Evolutionary conservation across 2,888 invertebrate species (phyloP), one percentile per base, ranked within the genome.

Genomic region (Torymus auratus): DNA sequence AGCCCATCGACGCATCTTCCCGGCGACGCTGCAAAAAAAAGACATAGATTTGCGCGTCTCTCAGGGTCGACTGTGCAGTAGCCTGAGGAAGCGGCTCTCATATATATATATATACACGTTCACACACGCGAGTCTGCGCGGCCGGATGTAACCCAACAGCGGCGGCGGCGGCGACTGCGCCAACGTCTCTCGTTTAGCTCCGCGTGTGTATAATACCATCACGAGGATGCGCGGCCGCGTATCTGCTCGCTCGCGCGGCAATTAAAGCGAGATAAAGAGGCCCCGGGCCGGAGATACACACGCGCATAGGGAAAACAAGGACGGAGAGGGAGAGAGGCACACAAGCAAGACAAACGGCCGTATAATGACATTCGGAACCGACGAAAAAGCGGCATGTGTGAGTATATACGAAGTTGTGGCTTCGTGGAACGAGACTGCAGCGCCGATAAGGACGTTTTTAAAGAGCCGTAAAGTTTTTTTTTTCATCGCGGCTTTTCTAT

Each of bases 191-290:
- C 70, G 55, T 50, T 41, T 50, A 17, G 41, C 50, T 61, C 15
- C 15, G n/a, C n/a, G 52, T 58, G 28, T 28, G 28, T 28, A 28
- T 28, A 28, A 28, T 28, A 28, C 28, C 28, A 28, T 28, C 28
- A 28, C 64, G 41, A 62, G 28, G 68, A 41, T 52, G 53, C 61
- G 53, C 61, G 53, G 62, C 55, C 70, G 62, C 73, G 74, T 82
- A 74, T 72, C 79, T 69, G 53, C 64, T 11, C 64, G 60, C 62
- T 50, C n/a, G 61, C 52, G 61, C 72, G 72, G 77, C 82, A 84
- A 84, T 84, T 84, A 82, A 84, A 84, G 83, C 75, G 80, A 81
- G 81, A 81, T 81, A 81, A 78, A 81, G 28, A 28, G 28, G 28
- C 28, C 28, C 28, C 28, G 28, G 28, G 28, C 28, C 28, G 28